Evolutionary conservation across 2,888 invertebrate species (phyloP).

Genomic region (Apamea crenata): DNA sequence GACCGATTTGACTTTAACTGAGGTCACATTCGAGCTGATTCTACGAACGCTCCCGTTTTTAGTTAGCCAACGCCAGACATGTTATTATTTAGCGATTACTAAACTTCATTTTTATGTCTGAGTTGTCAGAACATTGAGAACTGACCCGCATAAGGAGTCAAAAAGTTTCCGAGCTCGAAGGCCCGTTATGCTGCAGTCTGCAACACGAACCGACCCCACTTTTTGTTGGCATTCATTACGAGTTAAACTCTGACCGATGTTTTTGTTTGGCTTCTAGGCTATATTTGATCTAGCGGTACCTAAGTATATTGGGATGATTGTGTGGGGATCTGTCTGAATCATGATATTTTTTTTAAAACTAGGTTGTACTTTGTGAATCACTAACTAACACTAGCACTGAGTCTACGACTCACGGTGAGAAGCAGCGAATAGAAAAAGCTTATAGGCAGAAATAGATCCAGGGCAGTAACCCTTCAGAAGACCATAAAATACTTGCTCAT

Average conservation of each 20-base stretch:
- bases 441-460: not conserved
- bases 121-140: slow-evolving; percentile 52
- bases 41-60: slow-evolving; percentile 81
- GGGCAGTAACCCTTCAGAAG: not conserved
- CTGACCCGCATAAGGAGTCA: slow-evolving; percentile 51
- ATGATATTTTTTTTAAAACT: not conserved
- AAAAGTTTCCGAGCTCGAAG: slow-evolving; percentile 50
- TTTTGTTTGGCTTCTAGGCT: slow-evolving; percentile 25
- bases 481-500: not conserved
- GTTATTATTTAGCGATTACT: slow-evolving; percentile 83
- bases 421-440: not conserved
- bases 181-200: slow-evolving; percentile 59
- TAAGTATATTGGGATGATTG: not conserved
- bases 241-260: slow-evolving; percentile 40
- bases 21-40: slow-evolving; percentile 82
- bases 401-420: not conserved
- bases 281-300: slow-evolving; percentile 33
- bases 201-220: slow-evolving; percentile 21
- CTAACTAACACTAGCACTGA: not conserved
- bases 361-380: not conserved
- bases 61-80: slow-evolving; percentile 74
- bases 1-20: slow-evolving; percentile 75
- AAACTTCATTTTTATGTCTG: slow-evolving; percentile 74
- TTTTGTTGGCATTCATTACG: slow-evolving; percentile 37
- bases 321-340: not conserved